These are phyloP conservation scores for Dendropsophus ebraccatus DNA, from an alignment of 2,113 vertebrate genomes.

Conservation along the genomic window DNA sequence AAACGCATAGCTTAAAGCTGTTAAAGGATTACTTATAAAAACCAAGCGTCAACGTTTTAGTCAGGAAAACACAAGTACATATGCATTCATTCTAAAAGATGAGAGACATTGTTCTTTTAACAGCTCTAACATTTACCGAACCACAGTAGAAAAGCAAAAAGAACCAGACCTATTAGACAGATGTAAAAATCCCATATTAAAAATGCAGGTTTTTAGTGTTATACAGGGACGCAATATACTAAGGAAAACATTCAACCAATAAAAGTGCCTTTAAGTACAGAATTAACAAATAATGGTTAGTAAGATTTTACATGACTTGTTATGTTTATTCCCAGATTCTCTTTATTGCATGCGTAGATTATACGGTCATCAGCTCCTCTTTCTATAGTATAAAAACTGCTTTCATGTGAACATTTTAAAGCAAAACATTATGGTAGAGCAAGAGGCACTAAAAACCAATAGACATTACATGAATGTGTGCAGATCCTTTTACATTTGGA, in stretches of 20 bases:
- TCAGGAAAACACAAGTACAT: background rate
- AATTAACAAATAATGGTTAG: background rate
- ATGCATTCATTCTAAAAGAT: background rate
- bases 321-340: too few species aligned
- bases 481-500: too few species aligned
- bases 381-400: background rate
- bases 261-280: background rate
- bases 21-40: constrained; percentile 21
- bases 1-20: background rate
- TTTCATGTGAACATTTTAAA: background rate
- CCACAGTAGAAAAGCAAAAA: background rate
- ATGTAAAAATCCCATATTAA: background rate
- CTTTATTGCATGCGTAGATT: background rate
- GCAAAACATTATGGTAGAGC: background rate
- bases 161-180: background rate
- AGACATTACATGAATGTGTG: too few species aligned
- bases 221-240: background rate
- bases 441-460: background rate
- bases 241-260: background rate
- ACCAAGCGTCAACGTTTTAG: background rate
- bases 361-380: background rate
- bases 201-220: background rate
- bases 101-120: too few species aligned
- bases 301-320: background rate
- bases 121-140: background rate